These are phyloP conservation scores for Micrasema longulum DNA, from an alignment of 1,140 invertebrate species.

Conservation along the genomic window DNA sequence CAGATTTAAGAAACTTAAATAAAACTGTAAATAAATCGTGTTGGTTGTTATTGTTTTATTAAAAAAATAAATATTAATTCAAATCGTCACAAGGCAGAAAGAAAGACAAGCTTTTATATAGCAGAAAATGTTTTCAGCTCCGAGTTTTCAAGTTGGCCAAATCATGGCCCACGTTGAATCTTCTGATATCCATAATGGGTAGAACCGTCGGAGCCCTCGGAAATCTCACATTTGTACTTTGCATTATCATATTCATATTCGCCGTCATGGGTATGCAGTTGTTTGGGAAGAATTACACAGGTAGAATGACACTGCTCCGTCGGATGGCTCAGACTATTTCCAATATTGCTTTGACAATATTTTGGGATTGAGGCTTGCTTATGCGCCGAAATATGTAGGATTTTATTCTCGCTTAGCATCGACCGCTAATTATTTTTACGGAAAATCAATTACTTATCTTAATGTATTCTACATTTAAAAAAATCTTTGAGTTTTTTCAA, in stretches of 20 bases:
- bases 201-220: slow-evolving; percentile 97
- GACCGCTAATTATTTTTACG: too few species aligned
- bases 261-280: slow-evolving; percentile 99
- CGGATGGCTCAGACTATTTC: background rate
- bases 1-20: too few species aligned
- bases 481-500: too few species aligned
- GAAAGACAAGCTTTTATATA: too few species aligned
- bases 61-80: too few species aligned
- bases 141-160: slow-evolving; percentile 99
- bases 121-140: slow-evolving; percentile 82
- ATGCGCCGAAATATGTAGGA: too few species aligned
- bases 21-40: too few species aligned
- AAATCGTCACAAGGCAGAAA: too few species aligned
- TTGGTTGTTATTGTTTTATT: too few species aligned
- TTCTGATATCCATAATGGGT: slow-evolving; percentile 98
- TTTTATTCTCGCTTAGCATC: too few species aligned
- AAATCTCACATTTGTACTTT: slow-evolving; percentile 97
- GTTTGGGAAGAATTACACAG: slow-evolving; percentile 93
- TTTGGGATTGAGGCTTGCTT: slow-evolving; percentile 18
- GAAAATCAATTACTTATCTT: too few species aligned
- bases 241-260: slow-evolving; percentile 99
- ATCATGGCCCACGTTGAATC: slow-evolving; percentile 98
- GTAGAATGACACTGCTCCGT: slow-evolving; percentile 66
- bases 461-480: too few species aligned
- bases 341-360: slow-evolving; percentile 13